Conservation (phyloP, 2,888 invertebrate species). For the Volucella inanis region DNA sequence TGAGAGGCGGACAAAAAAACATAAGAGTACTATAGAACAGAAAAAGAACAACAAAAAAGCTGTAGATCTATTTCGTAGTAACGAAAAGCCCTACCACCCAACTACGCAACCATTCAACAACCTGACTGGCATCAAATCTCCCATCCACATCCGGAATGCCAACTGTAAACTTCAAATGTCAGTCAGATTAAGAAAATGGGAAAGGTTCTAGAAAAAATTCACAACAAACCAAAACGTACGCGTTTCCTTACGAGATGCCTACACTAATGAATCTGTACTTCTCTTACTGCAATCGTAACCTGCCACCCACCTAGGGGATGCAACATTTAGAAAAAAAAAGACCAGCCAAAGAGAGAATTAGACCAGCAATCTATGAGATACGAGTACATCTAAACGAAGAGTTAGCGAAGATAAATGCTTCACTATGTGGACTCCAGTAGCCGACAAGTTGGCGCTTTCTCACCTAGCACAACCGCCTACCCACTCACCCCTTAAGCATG, state of each 20-base stretch:
- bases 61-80: slow-evolving; percentile 41
- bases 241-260: slow-evolving; percentile 25
- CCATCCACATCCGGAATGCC: slow-evolving; percentile 31
- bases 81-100: slow-evolving; percentile 10
- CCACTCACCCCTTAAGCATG: slow-evolving; percentile 39
- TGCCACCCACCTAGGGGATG: slow-evolving; percentile 36
- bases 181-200: slow-evolving; percentile 21
- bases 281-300: not conserved
- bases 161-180: slow-evolving; percentile 55
- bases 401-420: slow-evolving; percentile 21
- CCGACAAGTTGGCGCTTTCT: slow-evolving; percentile 30
- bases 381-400: slow-evolving; percentile 1
- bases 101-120: no score
- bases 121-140: not conserved
- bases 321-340: slow-evolving; percentile 53
- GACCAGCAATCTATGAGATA: not conserved
- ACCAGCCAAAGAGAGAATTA: slow-evolving; percentile 34
- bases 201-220: slow-evolving; percentile 24
- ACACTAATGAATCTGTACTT: slow-evolving; percentile 10
- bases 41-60: not conserved
- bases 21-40: not conserved
- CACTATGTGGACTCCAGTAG: slow-evolving; percentile 40
- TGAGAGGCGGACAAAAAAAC: no score
- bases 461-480: not conserved
- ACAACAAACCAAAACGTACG: slow-evolving; percentile 22